phyloP scores from a whole-genome alignment of 2,113 vertebrate species.

The Proterorhinus semilunaris region DNA sequence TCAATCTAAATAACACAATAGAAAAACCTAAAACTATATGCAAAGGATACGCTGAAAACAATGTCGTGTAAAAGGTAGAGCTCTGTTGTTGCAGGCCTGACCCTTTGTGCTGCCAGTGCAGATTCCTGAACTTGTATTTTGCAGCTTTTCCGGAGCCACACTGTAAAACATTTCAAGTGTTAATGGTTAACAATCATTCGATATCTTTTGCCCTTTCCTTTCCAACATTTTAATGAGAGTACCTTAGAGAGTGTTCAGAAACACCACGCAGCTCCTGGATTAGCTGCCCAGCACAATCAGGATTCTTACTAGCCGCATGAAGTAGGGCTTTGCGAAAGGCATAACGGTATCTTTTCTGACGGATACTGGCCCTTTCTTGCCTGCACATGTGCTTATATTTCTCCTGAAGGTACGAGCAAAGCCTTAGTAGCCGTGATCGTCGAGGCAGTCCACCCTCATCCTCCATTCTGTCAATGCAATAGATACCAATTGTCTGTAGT shows the following conservation, averaged over 20 bases:
- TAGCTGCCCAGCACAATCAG: slow-evolving; percentile 86
- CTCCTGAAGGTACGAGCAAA: slow-evolving; percentile 97
- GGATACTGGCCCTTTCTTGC: slow-evolving; percentile 91
- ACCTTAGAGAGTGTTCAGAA: slow-evolving; percentile 80
- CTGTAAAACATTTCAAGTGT: slow-evolving; percentile 61
- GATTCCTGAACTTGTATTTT: slow-evolving; percentile 74
- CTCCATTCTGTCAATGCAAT: slow-evolving; percentile 50
- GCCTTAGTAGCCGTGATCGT: slow-evolving; percentile 88
- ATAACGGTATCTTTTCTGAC: slow-evolving; percentile 91
- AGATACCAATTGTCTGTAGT: background rate
- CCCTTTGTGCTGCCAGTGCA: slow-evolving; percentile 89
- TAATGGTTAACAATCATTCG: background rate
- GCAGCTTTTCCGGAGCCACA: slow-evolving; percentile 73
- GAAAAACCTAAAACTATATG: background rate
- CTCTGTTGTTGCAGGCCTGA: slow-evolving; percentile 85
- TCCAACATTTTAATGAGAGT: background rate
- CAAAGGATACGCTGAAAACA: slow-evolving; percentile 98
- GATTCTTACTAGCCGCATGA: slow-evolving; percentile 90
- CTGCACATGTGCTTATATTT: slow-evolving; percentile 98
- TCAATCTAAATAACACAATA: too few relatives aligned
- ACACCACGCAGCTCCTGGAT: slow-evolving; percentile 83
- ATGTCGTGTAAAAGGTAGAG: slow-evolving; percentile 94
- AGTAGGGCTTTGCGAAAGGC: slow-evolving; percentile 92
- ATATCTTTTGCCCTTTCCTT: background rate
- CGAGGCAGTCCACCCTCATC: slow-evolving; percentile 83